These are phyloP conservation scores for Moxostoma hubbsi DNA, from an alignment of 2,797 vertebrate species.

Conservation along the genomic window DNA sequence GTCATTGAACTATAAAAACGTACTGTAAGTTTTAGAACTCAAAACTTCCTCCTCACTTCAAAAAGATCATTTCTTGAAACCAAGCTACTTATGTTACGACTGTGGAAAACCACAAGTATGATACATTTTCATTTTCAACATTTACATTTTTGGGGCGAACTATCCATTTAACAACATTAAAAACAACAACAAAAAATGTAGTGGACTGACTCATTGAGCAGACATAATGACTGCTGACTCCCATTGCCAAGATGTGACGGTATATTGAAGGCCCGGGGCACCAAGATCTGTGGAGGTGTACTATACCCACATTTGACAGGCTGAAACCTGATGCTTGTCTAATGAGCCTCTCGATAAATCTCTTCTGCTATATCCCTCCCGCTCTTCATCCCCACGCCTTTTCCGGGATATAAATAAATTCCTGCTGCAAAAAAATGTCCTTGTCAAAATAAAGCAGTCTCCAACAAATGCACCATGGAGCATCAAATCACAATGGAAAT, in stretches of 20 bases:
- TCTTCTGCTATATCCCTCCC: constrained; percentile 11
- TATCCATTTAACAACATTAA: neutral
- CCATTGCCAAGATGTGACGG: constrained; percentile 73
- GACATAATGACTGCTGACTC: constrained; percentile 73
- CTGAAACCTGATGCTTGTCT: constrained; percentile 70
- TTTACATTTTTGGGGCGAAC: neutral
- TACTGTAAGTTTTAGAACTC: too few relatives aligned
- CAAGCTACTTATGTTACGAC: neutral
- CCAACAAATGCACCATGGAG: constrained; percentile 8
- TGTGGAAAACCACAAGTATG: neutral
- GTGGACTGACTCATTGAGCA: constrained; percentile 72
- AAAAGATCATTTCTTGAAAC: too few relatives aligned
- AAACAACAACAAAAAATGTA: constrained; percentile 34
- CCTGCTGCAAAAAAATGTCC: constrained; percentile 39
- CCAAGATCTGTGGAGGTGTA: constrained; percentile 62
- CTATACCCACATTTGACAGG: constrained; percentile 70
- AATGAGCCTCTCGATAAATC: constrained; percentile 73
- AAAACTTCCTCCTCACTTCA: too few relatives aligned
- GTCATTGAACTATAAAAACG: too few relatives aligned
- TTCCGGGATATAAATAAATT: constrained; percentile 57
- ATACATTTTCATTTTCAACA: constrained; percentile 40
- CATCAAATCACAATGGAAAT: constrained; percentile 27
- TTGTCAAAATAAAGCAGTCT: constrained; percentile 52
- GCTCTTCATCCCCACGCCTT: constrained; percentile 55
- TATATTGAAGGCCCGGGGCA: constrained; percentile 62